Base-by-base conservation (phyloP, 2,113 vertebrate genomes). In the Lanius collurio region DNA sequence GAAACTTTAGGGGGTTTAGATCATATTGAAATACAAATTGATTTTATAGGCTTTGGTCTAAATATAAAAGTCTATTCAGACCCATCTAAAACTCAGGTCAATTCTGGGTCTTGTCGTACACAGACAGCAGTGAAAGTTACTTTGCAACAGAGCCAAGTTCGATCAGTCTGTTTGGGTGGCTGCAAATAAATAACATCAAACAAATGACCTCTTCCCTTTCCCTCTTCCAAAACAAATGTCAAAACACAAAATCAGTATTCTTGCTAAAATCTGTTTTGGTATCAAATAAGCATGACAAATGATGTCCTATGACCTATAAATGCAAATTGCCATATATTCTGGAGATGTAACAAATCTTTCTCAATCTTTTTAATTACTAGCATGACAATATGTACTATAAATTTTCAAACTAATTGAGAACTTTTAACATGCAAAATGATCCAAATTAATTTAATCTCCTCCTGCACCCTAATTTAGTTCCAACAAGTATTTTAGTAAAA, bases 221-320 rank as follows among this genome's bases (percentile, higher is more conserved):
- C 19, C 7, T 87, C 23, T 93, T 94, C 13, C 63, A 90, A 90
- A 90, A 64, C 24, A 87, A 90, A 90, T 85, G 90, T 91, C 88
- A 91, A 90, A 94, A 76, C 49, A 68, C n/a, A 85, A 79, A 93
- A 94, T 91, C 65, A 73, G 62, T 91, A 87, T 93, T 89, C 62
- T 33, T 46, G 56, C 35, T 85, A 88, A 94, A 89, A 91, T 79
- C 53, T 28, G 15, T 83, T 96, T 90, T 90, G 70, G 22, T 78
- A 79, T 83, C 20, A 24, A 90, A 41, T 73, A 27, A 79, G 14
- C 26, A 69, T 83, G 94, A 93, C 41, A 93, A 97, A 95, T 76
- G 7, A 67, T 67, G 78, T 67, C 27, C 23, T 82, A 21, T 79
- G 78, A 85, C 78, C 78, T 85, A 68, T 56, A 90, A 94, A 87